phyloP scores from a whole-genome alignment of 2,888 invertebrate species.

The Athetis lepigone region DNA sequence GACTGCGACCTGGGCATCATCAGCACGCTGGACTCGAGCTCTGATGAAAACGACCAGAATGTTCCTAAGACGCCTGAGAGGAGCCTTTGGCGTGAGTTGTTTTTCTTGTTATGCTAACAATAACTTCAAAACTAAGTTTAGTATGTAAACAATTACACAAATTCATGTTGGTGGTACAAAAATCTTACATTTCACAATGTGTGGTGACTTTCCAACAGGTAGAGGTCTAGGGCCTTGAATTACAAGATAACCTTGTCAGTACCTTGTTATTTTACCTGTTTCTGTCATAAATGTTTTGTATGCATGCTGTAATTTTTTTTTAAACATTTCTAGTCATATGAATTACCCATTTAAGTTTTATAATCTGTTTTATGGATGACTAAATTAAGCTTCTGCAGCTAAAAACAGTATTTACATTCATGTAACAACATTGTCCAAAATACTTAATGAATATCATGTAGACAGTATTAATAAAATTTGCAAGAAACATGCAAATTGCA shows the following conservation, averaged over 20 bases:
- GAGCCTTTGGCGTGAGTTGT: conserved; percentile 81
- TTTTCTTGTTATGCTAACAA: not conserved
- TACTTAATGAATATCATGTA: not conserved
- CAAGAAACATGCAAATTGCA: not conserved
- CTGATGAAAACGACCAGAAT: conserved; percentile 82
- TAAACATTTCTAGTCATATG: not conserved
- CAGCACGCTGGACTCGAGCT: conserved; percentile 88
- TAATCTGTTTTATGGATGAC: not conserved
- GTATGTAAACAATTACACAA: conserved; percentile 13
- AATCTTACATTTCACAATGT: conserved; percentile 4
- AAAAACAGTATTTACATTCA: not conserved
- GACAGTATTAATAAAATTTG: not conserved
- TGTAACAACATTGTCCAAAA: not conserved
- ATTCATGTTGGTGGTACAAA: not conserved
- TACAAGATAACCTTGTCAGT: conserved; percentile 43
- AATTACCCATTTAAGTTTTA: not conserved
- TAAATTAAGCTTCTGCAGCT: not conserved
- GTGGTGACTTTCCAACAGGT: conserved; percentile 20
- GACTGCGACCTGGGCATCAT: conserved; percentile 91
- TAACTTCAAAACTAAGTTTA: not conserved
- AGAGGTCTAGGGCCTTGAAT: conserved; percentile 26
- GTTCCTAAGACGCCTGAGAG: conserved; percentile 82
- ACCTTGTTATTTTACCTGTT: conserved; percentile 31
- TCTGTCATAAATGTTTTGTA: conserved; percentile 28
- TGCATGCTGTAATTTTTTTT: conserved; percentile 16